Conservation (phyloP, 2,888 invertebrate genomes). For the Myathropa florea region DNA sequence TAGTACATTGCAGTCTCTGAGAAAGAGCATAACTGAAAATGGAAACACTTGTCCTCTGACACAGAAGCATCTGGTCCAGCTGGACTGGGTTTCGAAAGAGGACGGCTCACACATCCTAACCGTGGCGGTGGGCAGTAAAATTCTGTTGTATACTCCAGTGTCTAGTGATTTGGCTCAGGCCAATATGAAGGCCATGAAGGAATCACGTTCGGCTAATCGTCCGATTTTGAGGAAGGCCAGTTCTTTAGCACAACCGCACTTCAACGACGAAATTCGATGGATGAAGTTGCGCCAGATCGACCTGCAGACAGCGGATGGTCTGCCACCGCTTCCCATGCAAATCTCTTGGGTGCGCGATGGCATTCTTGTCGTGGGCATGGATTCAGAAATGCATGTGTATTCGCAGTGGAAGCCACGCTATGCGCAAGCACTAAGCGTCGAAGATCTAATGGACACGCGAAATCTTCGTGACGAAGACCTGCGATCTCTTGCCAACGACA, state of each 20-base stretch:
- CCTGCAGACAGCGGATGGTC: constrained; percentile 94
- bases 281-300: constrained; percentile 96
- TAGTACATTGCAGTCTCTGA: constrained; percentile 92
- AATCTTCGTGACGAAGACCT: constrained; percentile 88
- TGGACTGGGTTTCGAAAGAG: constrained; percentile 99
- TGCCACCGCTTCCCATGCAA: constrained; percentile 98
- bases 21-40: constrained; percentile 94
- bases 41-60: constrained; percentile 95
- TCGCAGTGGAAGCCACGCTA: constrained; percentile 95
- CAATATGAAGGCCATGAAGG: constrained; percentile 94
- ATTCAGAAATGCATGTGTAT: constrained; percentile 99
- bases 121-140: constrained; percentile 96
- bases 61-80: constrained; percentile 95
- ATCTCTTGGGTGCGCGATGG: constrained; percentile 99
- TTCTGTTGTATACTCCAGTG: constrained; percentile 95
- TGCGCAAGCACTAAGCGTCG: constrained; percentile 81
- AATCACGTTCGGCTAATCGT: constrained; percentile 90
- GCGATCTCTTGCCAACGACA: constrained; percentile 85
- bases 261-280: constrained; percentile 97
- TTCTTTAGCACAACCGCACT: constrained; percentile 93
- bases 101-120: constrained; percentile 99
- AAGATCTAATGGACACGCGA: constrained; percentile 87
- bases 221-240: constrained; percentile 94
- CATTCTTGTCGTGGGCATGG: constrained; percentile 99
- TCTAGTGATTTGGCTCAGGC: constrained; percentile 97